Conservation (phyloP, 2,888 invertebrate genomes). For the Phyllotreta striolata region DNA sequence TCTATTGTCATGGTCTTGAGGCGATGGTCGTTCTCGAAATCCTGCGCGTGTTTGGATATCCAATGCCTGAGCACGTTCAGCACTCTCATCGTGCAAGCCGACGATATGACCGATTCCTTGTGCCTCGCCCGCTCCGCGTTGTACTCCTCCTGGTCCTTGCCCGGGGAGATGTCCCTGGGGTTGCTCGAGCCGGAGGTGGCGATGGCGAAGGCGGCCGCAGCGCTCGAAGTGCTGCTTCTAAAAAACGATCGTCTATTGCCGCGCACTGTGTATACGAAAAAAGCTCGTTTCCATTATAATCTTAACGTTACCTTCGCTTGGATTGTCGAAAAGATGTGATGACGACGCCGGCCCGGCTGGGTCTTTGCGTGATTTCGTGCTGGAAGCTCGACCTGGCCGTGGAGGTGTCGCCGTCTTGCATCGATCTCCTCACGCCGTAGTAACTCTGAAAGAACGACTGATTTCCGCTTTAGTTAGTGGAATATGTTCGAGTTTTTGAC, state of each 20-base stretch:
- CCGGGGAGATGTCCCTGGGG: slow-evolving; percentile 71
- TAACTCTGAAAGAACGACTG: slow-evolving; percentile 59
- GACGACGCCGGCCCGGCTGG: slow-evolving; percentile 86
- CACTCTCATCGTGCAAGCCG: slow-evolving; percentile 93
- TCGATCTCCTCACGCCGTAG: slow-evolving; percentile 61
- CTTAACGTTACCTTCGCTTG: slow-evolving; percentile 73
- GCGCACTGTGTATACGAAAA: too few relatives aligned
- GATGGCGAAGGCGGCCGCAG: slow-evolving; percentile 89
- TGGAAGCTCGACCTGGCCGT: slow-evolving; percentile 70
- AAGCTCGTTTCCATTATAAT: not conserved
- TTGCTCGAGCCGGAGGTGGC: slow-evolving; percentile 89
- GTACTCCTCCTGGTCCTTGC: slow-evolving; percentile 56
- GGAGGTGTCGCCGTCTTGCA: slow-evolving; percentile 60
- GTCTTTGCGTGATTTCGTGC: slow-evolving; percentile 66
- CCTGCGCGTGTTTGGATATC: slow-evolving; percentile 90
- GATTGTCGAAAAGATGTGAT: slow-evolving; percentile 90
- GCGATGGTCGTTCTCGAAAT: slow-evolving; percentile 80
- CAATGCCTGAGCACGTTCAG: slow-evolving; percentile 90
- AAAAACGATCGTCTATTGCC: too few relatives aligned
- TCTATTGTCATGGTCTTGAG: slow-evolving; percentile 82
- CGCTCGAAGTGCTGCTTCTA: slow-evolving; percentile 86
- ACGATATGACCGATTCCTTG: slow-evolving; percentile 83
- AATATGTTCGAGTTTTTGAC: slow-evolving; percentile 2
- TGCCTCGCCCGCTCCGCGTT: slow-evolving; percentile 64
- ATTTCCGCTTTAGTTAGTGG: not conserved